Evolutionary conservation across 2,797 vertebrate species (phyloP), one percentile per base, ranked within the genome.

Genomic region (Dendrocincla tyrannina): DNA sequence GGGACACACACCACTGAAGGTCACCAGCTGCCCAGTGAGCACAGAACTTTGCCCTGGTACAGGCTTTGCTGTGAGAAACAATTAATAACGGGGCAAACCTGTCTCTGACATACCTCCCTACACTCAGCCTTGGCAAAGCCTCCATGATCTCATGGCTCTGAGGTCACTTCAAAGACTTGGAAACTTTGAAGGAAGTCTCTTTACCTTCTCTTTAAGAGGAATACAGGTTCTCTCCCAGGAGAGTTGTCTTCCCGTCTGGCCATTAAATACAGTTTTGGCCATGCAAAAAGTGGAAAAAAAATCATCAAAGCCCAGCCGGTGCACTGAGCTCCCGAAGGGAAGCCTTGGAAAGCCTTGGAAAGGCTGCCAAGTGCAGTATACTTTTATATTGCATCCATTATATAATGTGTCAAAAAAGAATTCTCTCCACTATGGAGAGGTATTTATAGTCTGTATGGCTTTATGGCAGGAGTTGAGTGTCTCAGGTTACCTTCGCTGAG

Each of bases 341-440:
- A 95, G 55, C 70, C 70, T 66, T 41, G 72, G 35, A 58, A 55
- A 59, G 83, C 33, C 91, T 80, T 5, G 53, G 53, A 53, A 35
- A 41, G 55, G 41, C 87, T 63, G 95, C 96, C 94, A 95, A 74
- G 50, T 0, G 3, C 86, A 42, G 66, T 68, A 32, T 44, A 49
- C 77, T 94, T 92, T 91, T 86, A 53, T 92, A 78, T 82, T 73
- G 86, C 90, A 35, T 85, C 91, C 86, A 87, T 93, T 84, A 94
- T 81, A 87, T 66, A 76, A 20, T 4, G 86, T 93, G 92, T 94
- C 92, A 91, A 39, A 69, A 64, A 94, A 33, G 86, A 93, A 90
- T 91, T 86, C 77, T 87, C 93, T 72, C 85, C 46, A 1, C 72
- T 47, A 2, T 12, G 67, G 39, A 77, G 77, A 73, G 89, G 14